A percentile compares a stretch with the other conserved stretches of the same genome.
Conservation (phyloP, 2,113 vertebrate genomes). For the Anas platyrhynchos region DNA sequence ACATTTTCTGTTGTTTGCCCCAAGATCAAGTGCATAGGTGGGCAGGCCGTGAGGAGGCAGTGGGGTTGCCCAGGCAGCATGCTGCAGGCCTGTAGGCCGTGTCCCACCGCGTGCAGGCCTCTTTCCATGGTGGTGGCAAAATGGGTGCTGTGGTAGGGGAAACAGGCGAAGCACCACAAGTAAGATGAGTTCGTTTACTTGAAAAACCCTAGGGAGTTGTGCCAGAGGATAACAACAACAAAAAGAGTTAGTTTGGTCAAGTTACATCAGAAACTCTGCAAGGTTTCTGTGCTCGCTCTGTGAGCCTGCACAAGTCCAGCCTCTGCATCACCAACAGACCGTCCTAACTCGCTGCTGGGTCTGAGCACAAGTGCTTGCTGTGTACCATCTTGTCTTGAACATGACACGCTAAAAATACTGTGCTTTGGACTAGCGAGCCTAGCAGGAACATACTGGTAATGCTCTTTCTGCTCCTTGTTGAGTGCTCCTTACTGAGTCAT, state of each 20-base stretch:
- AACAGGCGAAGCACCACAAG: not conserved
- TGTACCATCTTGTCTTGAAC: not conserved
- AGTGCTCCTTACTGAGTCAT: slow-evolving; percentile 14
- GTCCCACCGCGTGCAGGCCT: not conserved
- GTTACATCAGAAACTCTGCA: not conserved
- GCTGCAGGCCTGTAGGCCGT: not conserved
- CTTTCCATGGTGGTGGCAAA: not conserved
- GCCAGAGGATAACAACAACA: not conserved
- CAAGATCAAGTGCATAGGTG: not conserved
- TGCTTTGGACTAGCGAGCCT: not conserved
- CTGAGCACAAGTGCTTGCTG: not conserved
- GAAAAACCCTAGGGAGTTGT: not conserved
- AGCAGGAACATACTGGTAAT: not conserved
- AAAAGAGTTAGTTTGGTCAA: not conserved
- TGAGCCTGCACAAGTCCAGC: not conserved
- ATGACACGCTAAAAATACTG: not conserved
- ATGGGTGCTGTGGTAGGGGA: not conserved
- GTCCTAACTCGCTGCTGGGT: not conserved
- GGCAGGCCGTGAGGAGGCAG: not conserved
- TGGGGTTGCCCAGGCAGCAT: not conserved
- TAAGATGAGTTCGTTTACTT: not conserved
- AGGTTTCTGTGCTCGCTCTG: not conserved
- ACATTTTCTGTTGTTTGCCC: not conserved
- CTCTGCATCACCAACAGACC: not conserved
- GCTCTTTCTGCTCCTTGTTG: not conserved